These are phyloP conservation scores for Nomada goodeniana DNA, from an alignment of 2,888 invertebrate species.

Conservation along the genomic window DNA sequence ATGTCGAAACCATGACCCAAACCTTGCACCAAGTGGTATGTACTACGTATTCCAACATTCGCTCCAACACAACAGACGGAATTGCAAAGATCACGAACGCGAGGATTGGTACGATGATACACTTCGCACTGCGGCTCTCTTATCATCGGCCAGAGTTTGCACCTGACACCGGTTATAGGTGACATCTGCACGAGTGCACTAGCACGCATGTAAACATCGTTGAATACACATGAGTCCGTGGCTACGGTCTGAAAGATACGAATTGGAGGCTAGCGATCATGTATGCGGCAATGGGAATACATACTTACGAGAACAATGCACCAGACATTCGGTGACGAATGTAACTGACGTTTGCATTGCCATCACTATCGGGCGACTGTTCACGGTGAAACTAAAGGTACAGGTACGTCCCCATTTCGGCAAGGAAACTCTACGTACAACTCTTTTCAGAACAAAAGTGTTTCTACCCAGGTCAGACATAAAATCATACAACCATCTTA, in stretches of 20 bases:
- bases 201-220: neutral
- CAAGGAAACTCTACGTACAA: no score
- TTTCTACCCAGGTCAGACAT: no score
- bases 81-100: constrained; percentile 12
- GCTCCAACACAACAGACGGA: constrained; percentile 1
- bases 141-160: constrained; percentile 42
- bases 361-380: neutral
- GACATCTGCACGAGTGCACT: neutral
- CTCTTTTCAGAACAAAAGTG: no score
- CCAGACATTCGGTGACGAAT: neutral
- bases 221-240: no score
- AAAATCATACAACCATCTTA: no score
- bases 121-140: constrained; percentile 49
- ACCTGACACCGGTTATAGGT: constrained; percentile 34
- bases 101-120: constrained; percentile 34
- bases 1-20: no score
- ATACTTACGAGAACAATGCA: neutral
- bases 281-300: neutral
- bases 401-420: no score
- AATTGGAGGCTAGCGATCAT: no score
- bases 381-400: no score
- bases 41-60: no score
- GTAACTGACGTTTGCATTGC: neutral
- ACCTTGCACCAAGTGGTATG: no score
- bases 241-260: no score